Evolutionary conservation across 2,888 invertebrate species (phyloP).

Genomic region (Hetaerina titia): DNA sequence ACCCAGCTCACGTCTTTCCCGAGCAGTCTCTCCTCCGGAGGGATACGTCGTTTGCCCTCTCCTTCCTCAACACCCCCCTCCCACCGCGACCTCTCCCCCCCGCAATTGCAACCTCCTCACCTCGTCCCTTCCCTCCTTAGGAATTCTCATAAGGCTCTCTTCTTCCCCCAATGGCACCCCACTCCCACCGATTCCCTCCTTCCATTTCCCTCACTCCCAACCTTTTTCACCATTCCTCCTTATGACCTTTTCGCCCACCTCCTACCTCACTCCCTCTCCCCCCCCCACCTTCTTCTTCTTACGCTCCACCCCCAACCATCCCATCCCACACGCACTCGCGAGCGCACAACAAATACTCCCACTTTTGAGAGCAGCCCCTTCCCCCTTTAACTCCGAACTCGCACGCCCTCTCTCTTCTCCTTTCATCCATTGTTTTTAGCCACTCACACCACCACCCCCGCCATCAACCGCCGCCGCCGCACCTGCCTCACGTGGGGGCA

Average conservation of each 20-base stretch:
- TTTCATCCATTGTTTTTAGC: not conserved
- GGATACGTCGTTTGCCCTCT: too few species aligned
- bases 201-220: not conserved
- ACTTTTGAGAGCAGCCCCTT: not conserved
- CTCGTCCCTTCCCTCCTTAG: too few species aligned
- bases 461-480: not conserved
- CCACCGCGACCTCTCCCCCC: too few species aligned
- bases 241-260: too few species aligned
- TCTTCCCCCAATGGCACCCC: not conserved
- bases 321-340: too few species aligned
- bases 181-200: not conserved
- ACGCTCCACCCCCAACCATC: too few species aligned
- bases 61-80: not conserved
- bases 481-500: constrained; percentile 32
- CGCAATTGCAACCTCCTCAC: too few species aligned
- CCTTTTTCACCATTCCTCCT: not conserved
- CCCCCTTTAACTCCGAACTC: not conserved
- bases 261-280: too few species aligned
- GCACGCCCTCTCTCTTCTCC: not conserved
- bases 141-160: not conserved
- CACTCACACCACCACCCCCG: not conserved
- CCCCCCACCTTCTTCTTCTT: too few species aligned
- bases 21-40: too few species aligned
- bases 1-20: not conserved
- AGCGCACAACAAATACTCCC: too few species aligned